Evolutionary conservation across 2,113 vertebrate genomes (phyloP).

Genomic region (Oenanthe oenanthe): DNA sequence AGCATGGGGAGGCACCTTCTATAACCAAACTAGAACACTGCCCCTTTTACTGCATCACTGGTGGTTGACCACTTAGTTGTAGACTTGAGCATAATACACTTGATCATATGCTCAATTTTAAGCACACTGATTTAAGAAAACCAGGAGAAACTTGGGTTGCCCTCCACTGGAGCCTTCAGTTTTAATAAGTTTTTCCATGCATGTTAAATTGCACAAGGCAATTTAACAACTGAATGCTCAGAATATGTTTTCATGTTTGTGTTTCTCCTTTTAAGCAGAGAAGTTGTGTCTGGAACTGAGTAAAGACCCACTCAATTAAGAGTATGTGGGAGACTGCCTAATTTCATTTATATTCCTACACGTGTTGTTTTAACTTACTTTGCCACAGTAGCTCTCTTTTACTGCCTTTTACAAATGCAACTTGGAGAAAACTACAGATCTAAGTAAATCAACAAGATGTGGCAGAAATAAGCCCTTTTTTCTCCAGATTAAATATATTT

Average conservation of each 20-base stretch:
- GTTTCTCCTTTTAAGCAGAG: not conserved
- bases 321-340: not conserved
- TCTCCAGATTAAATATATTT: not conserved
- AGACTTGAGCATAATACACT: not conserved
- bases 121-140: not conserved
- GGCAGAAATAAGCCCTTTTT: not conserved
- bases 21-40: not conserved
- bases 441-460: not conserved
- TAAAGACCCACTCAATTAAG: not conserved
- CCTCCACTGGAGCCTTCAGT: not conserved
- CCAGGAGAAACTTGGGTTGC: not conserved
- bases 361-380: not conserved
- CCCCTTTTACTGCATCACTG: not conserved
- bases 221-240: not conserved
- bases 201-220: not conserved
- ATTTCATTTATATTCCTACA: not conserved
- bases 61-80: not conserved
- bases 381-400: not conserved
- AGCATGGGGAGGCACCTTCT: not conserved
- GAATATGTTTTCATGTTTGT: not conserved
- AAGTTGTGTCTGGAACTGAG: not conserved
- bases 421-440: not conserved
- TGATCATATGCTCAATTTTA: not conserved
- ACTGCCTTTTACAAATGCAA: not conserved
- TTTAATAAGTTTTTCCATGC: not conserved